Evolutionary conservation across 2,797 vertebrate species (phyloP).

Genomic region (Danio kyathit): DNA sequence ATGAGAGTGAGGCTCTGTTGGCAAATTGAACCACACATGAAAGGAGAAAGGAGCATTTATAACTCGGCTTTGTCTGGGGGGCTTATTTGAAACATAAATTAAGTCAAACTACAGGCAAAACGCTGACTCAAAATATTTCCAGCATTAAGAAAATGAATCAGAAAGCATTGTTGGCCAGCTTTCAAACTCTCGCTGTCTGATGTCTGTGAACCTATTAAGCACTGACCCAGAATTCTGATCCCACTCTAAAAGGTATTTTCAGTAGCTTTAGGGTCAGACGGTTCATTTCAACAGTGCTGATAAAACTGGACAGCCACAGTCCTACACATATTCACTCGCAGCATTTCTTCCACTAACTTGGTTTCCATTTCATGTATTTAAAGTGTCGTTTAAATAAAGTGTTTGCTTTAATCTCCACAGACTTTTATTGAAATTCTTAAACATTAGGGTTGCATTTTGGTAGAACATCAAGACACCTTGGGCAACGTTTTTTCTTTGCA

Average conservation of each 20-base stretch:
- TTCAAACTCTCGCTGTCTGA: conserved; percentile 13
- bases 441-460: neutral
- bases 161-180: conserved; percentile 5
- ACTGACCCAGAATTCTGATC: conserved; percentile 45
- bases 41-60: neutral
- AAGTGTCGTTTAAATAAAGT: neutral
- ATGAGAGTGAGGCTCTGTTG: neutral
- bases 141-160: conserved; percentile 5
- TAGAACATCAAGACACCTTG: conserved; percentile 4
- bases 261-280: conserved; percentile 9
- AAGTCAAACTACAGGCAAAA: conserved; percentile 15
- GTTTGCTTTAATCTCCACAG: conserved; percentile 18
- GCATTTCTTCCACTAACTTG: neutral
- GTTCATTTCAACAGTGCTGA: conserved; percentile 11
- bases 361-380: neutral
- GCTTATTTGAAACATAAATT: conserved; percentile 23
- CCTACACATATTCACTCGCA: conserved; percentile 8
- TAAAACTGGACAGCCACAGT: conserved; percentile 22
- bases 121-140: conserved; percentile 20
- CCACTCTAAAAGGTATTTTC: conserved; percentile 24
- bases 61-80: neutral
- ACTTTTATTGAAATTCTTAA: conserved; percentile 22
- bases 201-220: conserved; percentile 32
- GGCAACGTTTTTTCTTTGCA: neutral
- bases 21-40: conserved; percentile 14